Conservation (phyloP, 2,113 vertebrate species). For the Poicephalus gulielmi region DNA sequence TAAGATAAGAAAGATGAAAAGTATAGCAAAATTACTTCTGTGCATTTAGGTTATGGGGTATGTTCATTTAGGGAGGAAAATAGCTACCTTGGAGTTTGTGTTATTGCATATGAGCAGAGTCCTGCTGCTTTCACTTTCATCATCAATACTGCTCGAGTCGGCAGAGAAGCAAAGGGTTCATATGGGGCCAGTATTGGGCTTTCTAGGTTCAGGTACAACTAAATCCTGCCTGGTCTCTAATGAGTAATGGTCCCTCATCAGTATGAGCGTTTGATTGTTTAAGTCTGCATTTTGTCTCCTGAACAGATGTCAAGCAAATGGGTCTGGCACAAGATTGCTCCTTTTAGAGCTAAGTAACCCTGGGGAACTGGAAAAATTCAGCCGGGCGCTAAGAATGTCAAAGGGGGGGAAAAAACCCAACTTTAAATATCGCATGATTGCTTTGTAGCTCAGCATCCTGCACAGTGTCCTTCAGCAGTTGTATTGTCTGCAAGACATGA, state of each 20-base stretch:
- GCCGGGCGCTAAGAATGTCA: not conserved
- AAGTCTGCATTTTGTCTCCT: not conserved
- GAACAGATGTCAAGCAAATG: not conserved
- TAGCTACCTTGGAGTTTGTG: not conserved
- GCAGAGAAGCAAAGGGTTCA: not conserved
- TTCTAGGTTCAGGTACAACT: not conserved
- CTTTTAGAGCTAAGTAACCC: not conserved
- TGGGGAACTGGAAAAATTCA: not conserved
- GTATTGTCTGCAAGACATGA: not conserved
- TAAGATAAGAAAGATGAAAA: not conserved
- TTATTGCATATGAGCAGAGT: not conserved
- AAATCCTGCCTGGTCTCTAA: not conserved
- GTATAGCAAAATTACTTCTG: not conserved
- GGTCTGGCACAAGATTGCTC: not conserved
- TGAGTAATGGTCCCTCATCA: not conserved
- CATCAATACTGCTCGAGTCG: not conserved
- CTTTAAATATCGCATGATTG: not conserved
- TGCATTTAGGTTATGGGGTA: not conserved
- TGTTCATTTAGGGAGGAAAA: not conserved
- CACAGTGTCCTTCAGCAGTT: not conserved
- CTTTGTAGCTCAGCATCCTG: not conserved
- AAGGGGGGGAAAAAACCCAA: fast-evolving
- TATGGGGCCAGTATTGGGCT: not conserved
- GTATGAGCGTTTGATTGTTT: not conserved
- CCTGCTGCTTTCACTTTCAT: not conserved